Evolutionary conservation across 2,888 invertebrate genomes (phyloP), one percentile per base, ranked within the genome.

Genomic region (Hylaea fasciaria): DNA sequence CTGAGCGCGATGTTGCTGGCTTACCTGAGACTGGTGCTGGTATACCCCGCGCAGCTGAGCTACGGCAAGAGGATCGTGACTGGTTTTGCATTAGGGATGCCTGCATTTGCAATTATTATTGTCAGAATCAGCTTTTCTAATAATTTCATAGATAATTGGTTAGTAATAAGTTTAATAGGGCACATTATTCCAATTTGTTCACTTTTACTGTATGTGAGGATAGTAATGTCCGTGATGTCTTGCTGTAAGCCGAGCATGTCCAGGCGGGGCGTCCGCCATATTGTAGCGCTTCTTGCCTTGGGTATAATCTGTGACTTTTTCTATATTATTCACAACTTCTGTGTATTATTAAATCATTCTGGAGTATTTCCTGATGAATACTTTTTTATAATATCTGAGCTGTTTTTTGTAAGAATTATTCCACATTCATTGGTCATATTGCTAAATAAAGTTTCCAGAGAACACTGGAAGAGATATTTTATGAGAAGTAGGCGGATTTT

Each of bases 1-100:
- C 12, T 56, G 11, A 48, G 32, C 14, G 48, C 48, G 10, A 28
- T 14, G 0, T 5, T 48, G 1, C 14, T 49, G 0, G 56, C 56
- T 5, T 56, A 44, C 37, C 12, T 49, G 9, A 43, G 37, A 44
- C 28, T 56, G 10, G 56, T 56, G 11, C 35, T 35, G 35, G 35
- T 35, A 11, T 8, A 35, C 22, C 22, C 2, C 22, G 22, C 35
- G 1, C 48, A 49, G 41, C 41, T 56, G 7, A 49, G 43, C 14
- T 56, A 49, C 14, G 48, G 44, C 9, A 56, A 49, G 13, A 28
- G 56, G n/a, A 48, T 8, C 9, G 49, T 17, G 1, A 49, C 56
- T 11, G 8, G 35, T 14, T 44, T 35, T 10, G 22, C 17, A 10
- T 32, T 48, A 7, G 17, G 4, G 3, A 13, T 48, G 13, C 4